A percentile compares a stretch with the other conserved stretches of the same genome.
These are phyloP conservation scores for Anabacerthia variegaticeps DNA, from an alignment of 2,797 vertebrate genomes.

Conservation along the genomic window DNA sequence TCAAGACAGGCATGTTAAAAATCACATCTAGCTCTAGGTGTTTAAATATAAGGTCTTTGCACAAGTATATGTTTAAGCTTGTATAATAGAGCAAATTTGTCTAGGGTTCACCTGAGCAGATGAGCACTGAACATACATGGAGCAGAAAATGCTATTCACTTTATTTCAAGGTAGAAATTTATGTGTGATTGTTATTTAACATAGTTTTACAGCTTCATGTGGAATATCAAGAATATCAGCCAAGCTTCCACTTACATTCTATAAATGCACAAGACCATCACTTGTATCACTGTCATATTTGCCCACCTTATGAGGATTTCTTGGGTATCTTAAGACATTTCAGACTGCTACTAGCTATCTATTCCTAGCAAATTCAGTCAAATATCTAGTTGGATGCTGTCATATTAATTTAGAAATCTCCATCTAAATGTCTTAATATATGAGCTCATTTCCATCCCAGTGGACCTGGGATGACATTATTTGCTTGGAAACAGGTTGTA, in stretches of 20 bases:
- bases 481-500: neutral
- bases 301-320: neutral
- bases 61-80: neutral
- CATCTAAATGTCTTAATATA: neutral
- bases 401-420: neutral
- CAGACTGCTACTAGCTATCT: neutral
- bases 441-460: neutral
- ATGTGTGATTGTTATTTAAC: neutral
- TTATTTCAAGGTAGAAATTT: neutral
- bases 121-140: neutral
- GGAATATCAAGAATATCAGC: neutral
- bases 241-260: neutral
- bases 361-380: neutral
- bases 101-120: neutral
- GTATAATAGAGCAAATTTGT: neutral
- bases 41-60: neutral
- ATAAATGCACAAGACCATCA: neutral
- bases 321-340: neutral
- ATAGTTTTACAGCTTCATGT: neutral
- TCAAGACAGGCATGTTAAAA: neutral
- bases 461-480: neutral
- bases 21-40: neutral
- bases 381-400: neutral
- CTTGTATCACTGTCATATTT: neutral
- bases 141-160: neutral